Evolutionary conservation across 1,140 invertebrate genomes (phyloP).

Genomic region (Platyscapa corneri): DNA sequence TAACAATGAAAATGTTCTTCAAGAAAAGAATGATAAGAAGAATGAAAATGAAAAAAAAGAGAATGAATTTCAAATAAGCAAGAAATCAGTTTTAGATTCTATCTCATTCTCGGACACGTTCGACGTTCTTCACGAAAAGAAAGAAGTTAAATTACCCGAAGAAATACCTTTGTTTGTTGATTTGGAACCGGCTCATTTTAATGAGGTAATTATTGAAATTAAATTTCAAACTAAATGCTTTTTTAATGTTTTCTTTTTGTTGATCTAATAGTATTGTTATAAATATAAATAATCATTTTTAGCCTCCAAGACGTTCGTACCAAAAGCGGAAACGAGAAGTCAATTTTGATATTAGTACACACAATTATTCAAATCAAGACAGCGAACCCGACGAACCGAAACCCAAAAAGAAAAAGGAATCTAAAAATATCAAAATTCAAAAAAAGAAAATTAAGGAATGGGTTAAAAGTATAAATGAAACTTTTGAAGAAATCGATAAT

Average conservation of each 20-base stretch:
- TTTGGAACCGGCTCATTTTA: conserved; percentile 63
- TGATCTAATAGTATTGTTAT: not conserved
- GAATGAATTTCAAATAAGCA: conserved; percentile 1
- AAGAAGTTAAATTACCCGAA: conserved; percentile 24
- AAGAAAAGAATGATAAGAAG: conserved; percentile 10
- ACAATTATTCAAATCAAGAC: conserved; percentile 30
- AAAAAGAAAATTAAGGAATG: conserved; percentile 60
- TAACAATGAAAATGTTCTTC: too few species aligned
- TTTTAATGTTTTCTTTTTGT: not conserved
- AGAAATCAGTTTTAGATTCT: conserved; percentile 4
- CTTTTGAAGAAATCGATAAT: conserved; percentile 66
- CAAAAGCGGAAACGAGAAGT: conserved; percentile 61
- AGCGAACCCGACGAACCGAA: conserved; percentile 38
- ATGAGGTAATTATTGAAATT: conserved; percentile 54
- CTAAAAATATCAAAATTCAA: conserved; percentile 49
- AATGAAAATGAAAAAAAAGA: conserved; percentile 13
- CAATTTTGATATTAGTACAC: conserved; percentile 45
- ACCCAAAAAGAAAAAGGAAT: conserved; percentile 58
- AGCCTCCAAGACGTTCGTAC: conserved; percentile 66
- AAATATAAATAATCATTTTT: conserved; percentile 16
- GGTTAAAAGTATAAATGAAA: conserved; percentile 62
- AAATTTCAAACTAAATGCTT: not conserved
- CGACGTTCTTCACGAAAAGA: conserved; percentile 58
- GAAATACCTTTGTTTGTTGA: conserved; percentile 62
- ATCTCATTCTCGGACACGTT: conserved; percentile 63